phyloP scores from a whole-genome alignment of 2,113 vertebrate genomes.

The Chunga burmeisteri region DNA sequence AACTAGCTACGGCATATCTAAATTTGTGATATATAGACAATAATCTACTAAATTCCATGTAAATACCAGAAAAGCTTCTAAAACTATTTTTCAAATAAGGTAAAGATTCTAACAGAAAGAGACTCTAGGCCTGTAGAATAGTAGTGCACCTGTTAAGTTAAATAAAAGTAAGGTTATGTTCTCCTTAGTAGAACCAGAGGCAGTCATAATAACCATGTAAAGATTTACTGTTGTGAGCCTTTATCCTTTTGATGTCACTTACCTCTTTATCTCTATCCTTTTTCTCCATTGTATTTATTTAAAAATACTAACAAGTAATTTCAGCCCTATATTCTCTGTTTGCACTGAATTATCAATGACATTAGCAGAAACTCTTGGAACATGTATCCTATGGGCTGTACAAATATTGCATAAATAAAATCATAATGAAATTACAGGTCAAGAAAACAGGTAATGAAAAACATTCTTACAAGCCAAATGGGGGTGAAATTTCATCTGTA shows the following conservation, averaged over 20 bases:
- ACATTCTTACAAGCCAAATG: not conserved
- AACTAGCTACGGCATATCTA: not conserved
- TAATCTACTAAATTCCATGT: not conserved
- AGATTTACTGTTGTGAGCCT: not conserved
- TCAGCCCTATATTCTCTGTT: not conserved
- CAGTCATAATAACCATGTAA: not conserved
- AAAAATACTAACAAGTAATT: not conserved
- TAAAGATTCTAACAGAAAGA: not conserved
- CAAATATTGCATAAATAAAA: not conserved
- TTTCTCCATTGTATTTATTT: not conserved
- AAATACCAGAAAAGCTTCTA: not conserved
- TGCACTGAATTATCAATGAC: not conserved
- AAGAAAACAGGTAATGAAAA: not conserved
- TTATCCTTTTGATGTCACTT: not conserved
- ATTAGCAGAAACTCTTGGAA: not conserved
- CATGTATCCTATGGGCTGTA: no score
- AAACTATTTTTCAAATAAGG: not conserved
- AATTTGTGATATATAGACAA: not conserved
- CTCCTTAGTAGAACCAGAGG: not conserved
- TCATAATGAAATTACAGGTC: not conserved
- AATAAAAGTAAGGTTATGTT: not conserved
- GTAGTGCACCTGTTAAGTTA: not conserved
- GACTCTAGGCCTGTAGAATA: not conserved
- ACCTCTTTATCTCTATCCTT: not conserved
- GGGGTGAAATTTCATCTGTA: not conserved